phyloP scores from a whole-genome alignment of 2,113 vertebrate genomes.

The Phoenicopterus ruber region DNA sequence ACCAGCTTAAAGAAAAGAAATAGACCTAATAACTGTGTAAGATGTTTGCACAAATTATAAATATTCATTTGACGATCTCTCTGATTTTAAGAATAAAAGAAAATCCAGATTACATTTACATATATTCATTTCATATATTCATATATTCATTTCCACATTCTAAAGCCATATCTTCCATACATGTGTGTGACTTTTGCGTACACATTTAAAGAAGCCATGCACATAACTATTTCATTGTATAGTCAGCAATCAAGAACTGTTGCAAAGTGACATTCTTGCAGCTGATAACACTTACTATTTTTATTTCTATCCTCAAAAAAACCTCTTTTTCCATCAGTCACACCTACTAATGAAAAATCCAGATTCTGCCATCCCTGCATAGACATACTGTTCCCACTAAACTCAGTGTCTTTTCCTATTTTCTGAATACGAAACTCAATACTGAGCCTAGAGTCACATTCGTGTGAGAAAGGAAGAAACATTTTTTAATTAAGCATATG shows the following conservation, averaged over 20 bases:
- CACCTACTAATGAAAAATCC: background rate
- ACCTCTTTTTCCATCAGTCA: background rate
- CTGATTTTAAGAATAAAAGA: background rate
- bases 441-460: background rate
- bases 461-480: background rate
- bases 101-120: background rate
- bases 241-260: background rate
- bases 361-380: background rate
- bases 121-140: background rate
- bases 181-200: background rate
- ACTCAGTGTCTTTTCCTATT: background rate
- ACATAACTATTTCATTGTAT: background rate
- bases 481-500: background rate
- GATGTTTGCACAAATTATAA: background rate
- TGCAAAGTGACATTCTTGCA: background rate
- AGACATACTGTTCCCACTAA: background rate
- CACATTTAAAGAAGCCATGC: background rate
- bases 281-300: background rate
- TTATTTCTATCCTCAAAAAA: background rate
- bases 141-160: background rate
- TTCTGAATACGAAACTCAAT: background rate
- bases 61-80: background rate
- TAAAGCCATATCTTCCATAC: background rate
- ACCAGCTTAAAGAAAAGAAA: background rate
- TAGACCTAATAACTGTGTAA: background rate